These are phyloP conservation scores for Cryptus viduatorius DNA, from an alignment of 2,888 invertebrate genomes.

Conservation along the genomic window DNA sequence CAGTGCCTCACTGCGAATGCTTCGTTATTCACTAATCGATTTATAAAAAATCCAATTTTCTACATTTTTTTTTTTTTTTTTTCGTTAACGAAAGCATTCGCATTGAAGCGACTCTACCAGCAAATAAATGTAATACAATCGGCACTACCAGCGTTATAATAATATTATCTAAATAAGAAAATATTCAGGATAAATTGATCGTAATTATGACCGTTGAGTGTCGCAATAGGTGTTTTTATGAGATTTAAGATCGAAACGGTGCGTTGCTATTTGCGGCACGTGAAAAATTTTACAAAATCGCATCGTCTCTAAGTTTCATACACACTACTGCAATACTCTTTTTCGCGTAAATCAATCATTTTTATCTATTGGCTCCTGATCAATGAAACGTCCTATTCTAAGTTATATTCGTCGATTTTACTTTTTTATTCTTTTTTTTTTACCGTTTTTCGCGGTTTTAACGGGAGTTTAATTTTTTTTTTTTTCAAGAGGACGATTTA, in stretches of 20 bases:
- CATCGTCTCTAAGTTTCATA: constrained; percentile 33
- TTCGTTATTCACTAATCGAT: not conserved
- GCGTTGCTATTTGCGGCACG: not conserved
- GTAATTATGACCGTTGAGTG: constrained; percentile 31
- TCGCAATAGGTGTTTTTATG: constrained; percentile 38
- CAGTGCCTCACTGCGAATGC: constrained; percentile 31
- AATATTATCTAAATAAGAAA: constrained; percentile 30
- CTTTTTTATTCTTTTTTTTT: not conserved
- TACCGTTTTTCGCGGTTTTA: not conserved
- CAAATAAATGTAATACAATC: constrained; percentile 49
- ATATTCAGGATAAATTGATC: constrained; percentile 23
- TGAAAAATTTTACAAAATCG: not conserved
- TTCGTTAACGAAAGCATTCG: constrained; percentile 44
- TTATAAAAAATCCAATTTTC: not conserved
- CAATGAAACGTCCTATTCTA: constrained; percentile 13
- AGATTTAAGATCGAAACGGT: not conserved
- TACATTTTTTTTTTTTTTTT: not conserved
- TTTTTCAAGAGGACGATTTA: not conserved
- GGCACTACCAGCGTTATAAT: constrained; percentile 45
- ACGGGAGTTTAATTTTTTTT: not conserved
- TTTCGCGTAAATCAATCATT: constrained; percentile 22
- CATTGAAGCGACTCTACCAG: constrained; percentile 47
- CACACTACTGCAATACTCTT: constrained; percentile 60
- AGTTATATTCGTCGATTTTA: not conserved
- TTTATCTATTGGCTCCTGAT: constrained; percentile 29